Percentiles rank a stretch among this genome's conserved stretches.
Evolutionary conservation across 2,888 invertebrate genomes (phyloP).

Genomic region (Scaptomyza tumidula): DNA sequence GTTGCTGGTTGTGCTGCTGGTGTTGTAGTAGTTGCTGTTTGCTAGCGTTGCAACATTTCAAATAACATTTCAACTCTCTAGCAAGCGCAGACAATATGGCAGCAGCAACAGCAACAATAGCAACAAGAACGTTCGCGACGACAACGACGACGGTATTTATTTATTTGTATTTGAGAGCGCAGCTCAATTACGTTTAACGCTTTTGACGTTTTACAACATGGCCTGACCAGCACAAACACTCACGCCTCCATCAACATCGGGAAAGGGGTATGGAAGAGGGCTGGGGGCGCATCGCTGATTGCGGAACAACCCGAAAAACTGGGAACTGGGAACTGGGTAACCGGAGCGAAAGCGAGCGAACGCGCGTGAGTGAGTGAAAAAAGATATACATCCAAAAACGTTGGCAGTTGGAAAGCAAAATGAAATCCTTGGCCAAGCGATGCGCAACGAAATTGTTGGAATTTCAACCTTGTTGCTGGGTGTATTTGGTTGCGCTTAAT

Average conservation of each 20-base stretch:
- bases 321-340: conserved; percentile 12
- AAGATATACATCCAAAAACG: conserved; percentile 20
- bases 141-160: conserved; percentile 67
- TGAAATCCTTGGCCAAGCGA: conserved; percentile 63
- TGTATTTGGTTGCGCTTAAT: conserved; percentile 78
- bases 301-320: conserved; percentile 36
- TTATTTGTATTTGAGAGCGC: conserved; percentile 78
- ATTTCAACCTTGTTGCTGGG: conserved; percentile 75
- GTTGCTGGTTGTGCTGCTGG: conserved; percentile 6
- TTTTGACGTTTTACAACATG: conserved; percentile 78
- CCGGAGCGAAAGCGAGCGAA: conserved; percentile 1
- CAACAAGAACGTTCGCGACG: conserved; percentile 23
- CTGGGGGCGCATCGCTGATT: conserved; percentile 24
- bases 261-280: not conserved
- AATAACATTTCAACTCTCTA: conserved; percentile 77
- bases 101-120: conserved; percentile 20
- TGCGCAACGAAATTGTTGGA: conserved; percentile 77
- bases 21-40: conserved; percentile 27
- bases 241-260: conserved; percentile 9
- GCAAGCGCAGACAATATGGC: conserved; percentile 60
- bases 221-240: conserved; percentile 43
- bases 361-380: conserved; percentile 12
- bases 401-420: conserved; percentile 47
- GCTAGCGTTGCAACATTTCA: conserved; percentile 71
- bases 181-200: conserved; percentile 81